Percentiles rank a stretch among this genome's conserved stretches.
Conservation (phyloP, 2,797 vertebrate species). For the Parambassis ranga region DNA sequence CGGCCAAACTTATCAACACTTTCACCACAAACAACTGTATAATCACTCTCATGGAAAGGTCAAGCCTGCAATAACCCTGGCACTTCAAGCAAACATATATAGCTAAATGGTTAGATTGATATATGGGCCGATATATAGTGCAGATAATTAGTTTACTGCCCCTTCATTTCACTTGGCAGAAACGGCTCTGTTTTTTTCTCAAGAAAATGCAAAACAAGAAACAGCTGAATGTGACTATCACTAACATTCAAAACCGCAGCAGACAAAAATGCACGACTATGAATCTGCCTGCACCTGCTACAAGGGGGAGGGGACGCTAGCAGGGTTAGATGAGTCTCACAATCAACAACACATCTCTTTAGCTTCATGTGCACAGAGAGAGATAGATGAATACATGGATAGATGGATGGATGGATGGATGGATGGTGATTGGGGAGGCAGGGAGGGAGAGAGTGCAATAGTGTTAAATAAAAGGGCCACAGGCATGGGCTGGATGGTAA, state of each 20-base stretch:
- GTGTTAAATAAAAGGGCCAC: slow-evolving; percentile 76
- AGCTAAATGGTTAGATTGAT: slow-evolving; percentile 22
- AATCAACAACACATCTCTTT: slow-evolving; percentile 62
- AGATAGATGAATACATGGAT: slow-evolving; percentile 27
- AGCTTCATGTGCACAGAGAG: slow-evolving; percentile 50
- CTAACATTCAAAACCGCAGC: slow-evolving; percentile 17
- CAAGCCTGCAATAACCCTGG: slow-evolving; percentile 33
- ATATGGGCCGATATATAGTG: not conserved
- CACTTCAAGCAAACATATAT: slow-evolving; percentile 7
- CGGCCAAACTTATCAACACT: slow-evolving; percentile 43
- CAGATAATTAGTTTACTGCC: not conserved
- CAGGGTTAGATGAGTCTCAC: slow-evolving; percentile 45
- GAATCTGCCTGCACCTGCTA: slow-evolving; percentile 54
- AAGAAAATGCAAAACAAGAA: slow-evolving; percentile 26
- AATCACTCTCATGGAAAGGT: slow-evolving; percentile 50
- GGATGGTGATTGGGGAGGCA: slow-evolving; percentile 3
- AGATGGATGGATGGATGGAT: slow-evolving; percentile 27
- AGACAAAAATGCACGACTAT: slow-evolving; percentile 55
- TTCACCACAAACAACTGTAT: slow-evolving; percentile 55
- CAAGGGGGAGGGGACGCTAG: slow-evolving; percentile 11
- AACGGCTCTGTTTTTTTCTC: not conserved
- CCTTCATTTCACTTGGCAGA: not conserved
- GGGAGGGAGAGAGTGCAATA: slow-evolving; percentile 47
- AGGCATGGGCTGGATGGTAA: slow-evolving; percentile 68
- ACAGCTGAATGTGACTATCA: not conserved